Percentiles rank a stretch among this genome's conserved stretches.
phyloP scores from a whole-genome alignment of 2,113 vertebrate genomes.

The Gnathonemus longibarbis region DNA sequence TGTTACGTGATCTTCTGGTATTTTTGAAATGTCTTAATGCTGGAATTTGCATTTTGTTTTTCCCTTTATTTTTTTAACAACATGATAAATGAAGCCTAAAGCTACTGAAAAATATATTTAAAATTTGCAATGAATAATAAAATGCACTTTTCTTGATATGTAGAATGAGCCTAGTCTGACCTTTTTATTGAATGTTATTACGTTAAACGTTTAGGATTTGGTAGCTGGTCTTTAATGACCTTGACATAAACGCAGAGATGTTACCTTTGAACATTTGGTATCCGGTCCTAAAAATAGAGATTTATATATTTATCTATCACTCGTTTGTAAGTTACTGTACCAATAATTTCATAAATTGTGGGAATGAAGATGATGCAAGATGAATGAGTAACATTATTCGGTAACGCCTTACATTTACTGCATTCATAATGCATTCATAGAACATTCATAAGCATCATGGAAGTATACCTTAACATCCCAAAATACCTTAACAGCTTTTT shows the following conservation, averaged over 20 bases:
- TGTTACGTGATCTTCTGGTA: neutral
- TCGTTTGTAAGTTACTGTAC: neutral
- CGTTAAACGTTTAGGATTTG: neutral
- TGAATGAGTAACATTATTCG: neutral
- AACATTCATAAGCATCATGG: neutral
- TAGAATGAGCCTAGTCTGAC: neutral
- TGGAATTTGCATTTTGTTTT: neutral
- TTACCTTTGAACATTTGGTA: neutral
- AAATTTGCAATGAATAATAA: neutral
- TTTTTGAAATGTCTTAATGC: neutral
- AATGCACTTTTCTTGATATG: neutral
- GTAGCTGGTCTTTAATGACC: neutral
- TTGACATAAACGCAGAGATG: neutral
- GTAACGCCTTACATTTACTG: neutral
- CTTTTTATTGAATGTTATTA: neutral
- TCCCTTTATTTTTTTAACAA: neutral
- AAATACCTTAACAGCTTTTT: no score
- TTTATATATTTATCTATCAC: neutral
- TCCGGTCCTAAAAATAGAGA: neutral
- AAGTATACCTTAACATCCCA: no score
- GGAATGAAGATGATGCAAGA: neutral
- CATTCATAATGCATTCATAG: neutral
- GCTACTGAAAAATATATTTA: neutral
- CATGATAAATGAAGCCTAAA: neutral
- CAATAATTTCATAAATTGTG: neutral